Conservation (phyloP, 2,113 vertebrate species). For the Sinosuthora webbiana region DNA sequence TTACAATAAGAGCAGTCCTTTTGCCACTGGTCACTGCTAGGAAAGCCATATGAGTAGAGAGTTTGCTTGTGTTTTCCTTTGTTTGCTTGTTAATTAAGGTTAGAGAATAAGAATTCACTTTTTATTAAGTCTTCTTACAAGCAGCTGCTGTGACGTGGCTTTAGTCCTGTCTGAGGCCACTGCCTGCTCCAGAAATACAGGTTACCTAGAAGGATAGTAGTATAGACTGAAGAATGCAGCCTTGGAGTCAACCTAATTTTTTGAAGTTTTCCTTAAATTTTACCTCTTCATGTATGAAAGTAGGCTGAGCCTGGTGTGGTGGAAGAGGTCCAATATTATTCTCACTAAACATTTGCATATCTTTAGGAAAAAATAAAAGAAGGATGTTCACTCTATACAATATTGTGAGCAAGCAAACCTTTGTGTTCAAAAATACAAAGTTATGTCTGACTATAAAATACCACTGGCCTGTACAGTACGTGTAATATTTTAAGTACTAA, state of each 20-base stretch:
- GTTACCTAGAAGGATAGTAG: background rate
- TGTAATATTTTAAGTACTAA: background rate
- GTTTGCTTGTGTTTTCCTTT: background rate
- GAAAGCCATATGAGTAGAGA: background rate
- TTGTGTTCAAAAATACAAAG: background rate
- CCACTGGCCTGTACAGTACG: background rate
- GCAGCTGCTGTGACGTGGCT: accelerated
- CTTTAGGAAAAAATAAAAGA: background rate
- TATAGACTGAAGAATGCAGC: background rate
- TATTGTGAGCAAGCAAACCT: background rate
- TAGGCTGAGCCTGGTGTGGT: background rate
- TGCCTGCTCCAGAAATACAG: background rate
- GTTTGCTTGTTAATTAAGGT: background rate
- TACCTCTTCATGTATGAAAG: background rate
- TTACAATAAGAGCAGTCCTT: background rate
- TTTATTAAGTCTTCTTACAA: background rate
- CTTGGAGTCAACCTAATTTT: background rate
- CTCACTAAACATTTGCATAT: background rate
- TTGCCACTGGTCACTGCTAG: background rate
- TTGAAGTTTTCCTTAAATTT: background rate
- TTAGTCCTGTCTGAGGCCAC: background rate
- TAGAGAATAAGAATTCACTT: background rate
- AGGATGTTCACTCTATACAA: background rate
- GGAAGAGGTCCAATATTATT: background rate
- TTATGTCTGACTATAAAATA: background rate